Evolutionary conservation across 2,113 vertebrate species (phyloP), one percentile per base, ranked within the genome.

Genomic region (Rhinolophus ferrumequinum): DNA sequence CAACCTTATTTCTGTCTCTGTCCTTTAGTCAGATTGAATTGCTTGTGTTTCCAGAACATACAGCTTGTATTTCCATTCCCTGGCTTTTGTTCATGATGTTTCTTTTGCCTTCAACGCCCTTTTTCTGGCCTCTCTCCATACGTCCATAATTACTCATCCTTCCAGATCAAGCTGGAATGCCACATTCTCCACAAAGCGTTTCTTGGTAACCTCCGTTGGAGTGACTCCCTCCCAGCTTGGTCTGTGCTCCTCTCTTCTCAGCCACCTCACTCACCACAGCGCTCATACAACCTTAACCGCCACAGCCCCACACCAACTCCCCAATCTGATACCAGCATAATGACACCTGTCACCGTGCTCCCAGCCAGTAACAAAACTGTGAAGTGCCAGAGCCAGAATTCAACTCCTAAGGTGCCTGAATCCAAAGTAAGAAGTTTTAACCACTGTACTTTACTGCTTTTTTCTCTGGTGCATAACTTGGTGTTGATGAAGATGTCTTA

Each of bases 71-170:
- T 94, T 18, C 21, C 56, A 30, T 87, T 80, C 38, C 35, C 58
- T 89, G 94, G 73, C 15, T 90, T 94, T 96, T 90, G 60, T 81
- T 75, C 22, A 58, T 72, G 38, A 18, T 84, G 8, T 67, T 93
- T 79, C 47, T 88, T 21, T 56, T 70, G 28, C 60, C n/a, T 44
- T 30, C 9, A 35, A 1, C 21, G 33, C 3, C 15, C 24, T 33
- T 44, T 94, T 54, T 73, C 22, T 52, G 35, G 1, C 70, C 26
- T 94, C 86, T 26, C 33, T 90, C 30, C 11, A 6, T 47, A 28
- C 72, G 38, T 47, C 35, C 19, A 7, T 41, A 83, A 80, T 88
- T 54, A 13, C 13, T 83, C 11, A 41, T 50, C 21, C 14, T 69
- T 89, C 64, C 35, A 76, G 44, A 41, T 22, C 50, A 70, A 54